Evolutionary conservation across 2,797 vertebrate species (phyloP).

Genomic region (Eidolon dupreanum): DNA sequence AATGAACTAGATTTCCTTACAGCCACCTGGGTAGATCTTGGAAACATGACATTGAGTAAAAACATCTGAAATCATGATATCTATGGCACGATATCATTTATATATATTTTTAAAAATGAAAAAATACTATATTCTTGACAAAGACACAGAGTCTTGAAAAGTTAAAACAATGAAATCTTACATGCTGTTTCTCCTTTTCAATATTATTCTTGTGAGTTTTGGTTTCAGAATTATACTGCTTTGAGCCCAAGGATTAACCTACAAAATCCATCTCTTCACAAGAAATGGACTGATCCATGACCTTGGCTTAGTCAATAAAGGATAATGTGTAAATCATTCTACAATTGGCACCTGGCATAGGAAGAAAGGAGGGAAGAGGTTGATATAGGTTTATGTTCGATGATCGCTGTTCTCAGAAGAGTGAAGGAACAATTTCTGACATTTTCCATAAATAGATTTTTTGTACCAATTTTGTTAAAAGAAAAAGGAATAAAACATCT

Average conservation of each 20-base stretch:
- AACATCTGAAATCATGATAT: background rate
- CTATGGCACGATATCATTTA: background rate
- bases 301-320: background rate
- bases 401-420: background rate
- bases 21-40: background rate
- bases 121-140: background rate
- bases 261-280: background rate
- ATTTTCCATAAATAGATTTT: background rate
- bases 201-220: background rate
- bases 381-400: background rate
- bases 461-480: constrained; percentile 20
- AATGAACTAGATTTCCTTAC: background rate
- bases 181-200: background rate
- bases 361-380: background rate
- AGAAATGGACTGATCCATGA: background rate
- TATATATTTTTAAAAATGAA: background rate
- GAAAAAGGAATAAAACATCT: background rate
- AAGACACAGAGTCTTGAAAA: background rate
- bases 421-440: background rate
- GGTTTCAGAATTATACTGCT: background rate
- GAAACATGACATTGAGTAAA: background rate
- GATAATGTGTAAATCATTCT: background rate
- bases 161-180: background rate
- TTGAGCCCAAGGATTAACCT: background rate
- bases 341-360: background rate